Percentiles rank a stretch among this genome's conserved stretches.
Conservation (phyloP, 2,888 invertebrate species). For the Dusona sp. region DNA sequence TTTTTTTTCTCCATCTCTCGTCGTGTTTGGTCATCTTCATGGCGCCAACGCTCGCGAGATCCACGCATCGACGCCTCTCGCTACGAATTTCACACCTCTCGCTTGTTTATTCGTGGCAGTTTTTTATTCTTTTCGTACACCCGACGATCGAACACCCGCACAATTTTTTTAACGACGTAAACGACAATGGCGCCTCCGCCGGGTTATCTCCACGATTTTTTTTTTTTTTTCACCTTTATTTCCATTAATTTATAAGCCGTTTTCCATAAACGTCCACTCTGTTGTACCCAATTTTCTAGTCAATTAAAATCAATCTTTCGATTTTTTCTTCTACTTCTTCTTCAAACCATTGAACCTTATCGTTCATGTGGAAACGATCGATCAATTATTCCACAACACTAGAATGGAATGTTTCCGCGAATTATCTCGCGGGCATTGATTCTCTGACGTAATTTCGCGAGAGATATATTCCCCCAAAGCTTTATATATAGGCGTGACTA, state of each 20-base stretch:
- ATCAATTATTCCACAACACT: conserved; percentile 33
- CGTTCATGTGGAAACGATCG: conserved; percentile 22
- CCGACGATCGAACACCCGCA: conserved; percentile 23
- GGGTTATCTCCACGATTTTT: not conserved
- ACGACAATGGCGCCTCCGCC: conserved; percentile 17
- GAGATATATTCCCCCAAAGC: not conserved
- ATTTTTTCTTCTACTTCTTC: not conserved
- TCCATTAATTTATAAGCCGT: conserved; percentile 4
- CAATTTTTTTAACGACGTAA: conserved; percentile 10
- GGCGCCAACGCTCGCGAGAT: conserved; percentile 52
- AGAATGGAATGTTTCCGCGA: conserved; percentile 43
- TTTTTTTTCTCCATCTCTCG: no score
- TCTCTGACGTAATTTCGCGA: conserved; percentile 36
- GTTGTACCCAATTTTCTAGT: conserved; percentile 18
- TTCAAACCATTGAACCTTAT: not conserved
- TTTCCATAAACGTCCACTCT: not conserved
- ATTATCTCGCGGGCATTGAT: conserved; percentile 27
- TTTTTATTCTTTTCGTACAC: conserved; percentile 14
- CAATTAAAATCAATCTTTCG: conserved; percentile 5
- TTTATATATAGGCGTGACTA: not conserved
- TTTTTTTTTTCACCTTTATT: conserved; percentile 1
- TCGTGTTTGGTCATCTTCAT: conserved; percentile 44
- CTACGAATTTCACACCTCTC: conserved; percentile 49
- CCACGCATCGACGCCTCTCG: conserved; percentile 24
- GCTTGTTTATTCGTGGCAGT: conserved; percentile 21